phyloP scores from a whole-genome alignment of 2,797 vertebrate genomes.

The Poecilia gillii region DNA sequence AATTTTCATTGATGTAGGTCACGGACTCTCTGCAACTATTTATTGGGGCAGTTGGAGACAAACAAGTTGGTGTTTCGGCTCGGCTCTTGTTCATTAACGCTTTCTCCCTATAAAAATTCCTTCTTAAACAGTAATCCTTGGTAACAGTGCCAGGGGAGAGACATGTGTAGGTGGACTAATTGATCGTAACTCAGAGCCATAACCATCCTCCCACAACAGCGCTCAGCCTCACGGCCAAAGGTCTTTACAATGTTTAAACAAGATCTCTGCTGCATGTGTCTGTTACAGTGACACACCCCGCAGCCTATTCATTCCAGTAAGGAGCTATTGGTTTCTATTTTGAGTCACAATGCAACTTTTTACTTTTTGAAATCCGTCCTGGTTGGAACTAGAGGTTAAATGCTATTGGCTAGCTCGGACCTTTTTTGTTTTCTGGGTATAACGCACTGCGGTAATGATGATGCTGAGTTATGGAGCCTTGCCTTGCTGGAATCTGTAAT shows the following conservation, averaged over 20 bases:
- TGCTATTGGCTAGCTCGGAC: neutral
- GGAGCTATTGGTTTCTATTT: conserved; percentile 29
- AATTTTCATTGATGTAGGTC: neutral
- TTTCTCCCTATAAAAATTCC: conserved; percentile 52
- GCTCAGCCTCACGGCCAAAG: conserved; percentile 65
- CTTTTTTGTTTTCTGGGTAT: conserved; percentile 13
- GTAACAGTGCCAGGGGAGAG: conserved; percentile 29
- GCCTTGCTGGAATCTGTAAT: conserved; percentile 79
- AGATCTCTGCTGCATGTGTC: conserved; percentile 36
- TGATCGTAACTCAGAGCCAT: conserved; percentile 37
- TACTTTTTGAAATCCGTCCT: neutral
- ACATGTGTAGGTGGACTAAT: conserved; percentile 44
- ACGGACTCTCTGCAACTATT: conserved; percentile 1
- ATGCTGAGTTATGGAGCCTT: conserved; percentile 62
- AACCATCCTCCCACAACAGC: conserved; percentile 41
- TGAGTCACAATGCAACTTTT: neutral
- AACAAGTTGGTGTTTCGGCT: neutral
- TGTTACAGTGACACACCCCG: conserved; percentile 36
- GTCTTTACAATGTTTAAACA: conserved; percentile 72
- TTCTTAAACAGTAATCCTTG: conserved; percentile 32
- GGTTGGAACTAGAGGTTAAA: neutral
- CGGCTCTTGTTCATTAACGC: conserved; percentile 23
- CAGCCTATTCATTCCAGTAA: conserved; percentile 30
- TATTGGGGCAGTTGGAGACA: conserved; percentile 23
- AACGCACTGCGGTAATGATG: conserved; percentile 73